These are phyloP conservation scores for Urocitellus parryii DNA, from an alignment of 2,113 vertebrate species.

Conservation along the genomic window DNA sequence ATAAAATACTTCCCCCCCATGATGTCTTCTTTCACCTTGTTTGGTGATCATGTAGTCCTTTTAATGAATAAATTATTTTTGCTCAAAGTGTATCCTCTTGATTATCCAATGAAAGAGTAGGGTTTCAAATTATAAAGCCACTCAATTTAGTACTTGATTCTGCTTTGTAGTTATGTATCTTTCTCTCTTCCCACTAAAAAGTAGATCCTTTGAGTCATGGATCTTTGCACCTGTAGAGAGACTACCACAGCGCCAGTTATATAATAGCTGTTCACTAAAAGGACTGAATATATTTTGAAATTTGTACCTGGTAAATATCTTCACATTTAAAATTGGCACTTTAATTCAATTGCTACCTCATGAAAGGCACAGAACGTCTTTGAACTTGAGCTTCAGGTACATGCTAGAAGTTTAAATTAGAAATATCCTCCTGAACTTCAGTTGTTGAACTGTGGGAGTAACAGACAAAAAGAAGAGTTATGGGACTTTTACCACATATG, in stretches of 20 bases:
- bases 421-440: not conserved
- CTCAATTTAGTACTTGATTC: not conserved
- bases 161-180: not conserved
- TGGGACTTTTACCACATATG: not conserved
- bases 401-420: not conserved
- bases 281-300: not conserved
- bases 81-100: not conserved
- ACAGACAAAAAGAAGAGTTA: not conserved
- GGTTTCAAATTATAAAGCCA: not conserved
- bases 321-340: not conserved
- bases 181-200: not conserved
- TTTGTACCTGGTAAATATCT: constrained; percentile 11
- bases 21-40: constrained; percentile 10
- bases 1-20: not conserved
- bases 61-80: not conserved
- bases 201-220: not conserved
- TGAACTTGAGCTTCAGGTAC: not conserved
- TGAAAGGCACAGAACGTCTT: rapidly evolving
- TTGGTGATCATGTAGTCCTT: not conserved
- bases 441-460: not conserved
- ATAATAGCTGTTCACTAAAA: not conserved
- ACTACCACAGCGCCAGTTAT: not conserved
- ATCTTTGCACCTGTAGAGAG: not conserved
- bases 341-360: not conserved
- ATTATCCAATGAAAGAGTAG: not conserved